A percentile compares a stretch with the other conserved stretches of the same genome.
Conservation (phyloP, 2,113 vertebrate genomes). For the Ophthalmotilapia sp. region DNA sequence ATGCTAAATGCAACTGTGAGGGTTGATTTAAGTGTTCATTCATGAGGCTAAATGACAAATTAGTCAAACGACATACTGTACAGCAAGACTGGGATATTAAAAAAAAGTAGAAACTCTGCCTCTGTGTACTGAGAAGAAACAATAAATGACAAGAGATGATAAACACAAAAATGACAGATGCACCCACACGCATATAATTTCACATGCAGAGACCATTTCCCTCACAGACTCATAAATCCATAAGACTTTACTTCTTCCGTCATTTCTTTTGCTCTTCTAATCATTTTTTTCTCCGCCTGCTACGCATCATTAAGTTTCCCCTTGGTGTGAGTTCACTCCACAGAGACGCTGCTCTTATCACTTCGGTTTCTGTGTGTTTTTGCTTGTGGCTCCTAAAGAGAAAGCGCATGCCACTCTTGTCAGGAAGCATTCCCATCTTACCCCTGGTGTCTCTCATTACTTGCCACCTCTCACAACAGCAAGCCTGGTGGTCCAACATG, state of each 20-base stretch:
- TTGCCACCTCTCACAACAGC: not conserved
- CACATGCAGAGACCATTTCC: not conserved
- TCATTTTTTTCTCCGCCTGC: not conserved
- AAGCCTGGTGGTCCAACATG: not conserved
- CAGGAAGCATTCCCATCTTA: not conserved
- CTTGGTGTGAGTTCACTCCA: not conserved
- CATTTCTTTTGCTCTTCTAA: not conserved
- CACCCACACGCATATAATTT: not conserved
- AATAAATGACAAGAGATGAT: not conserved
- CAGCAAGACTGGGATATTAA: not conserved
- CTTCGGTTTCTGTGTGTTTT: not conserved
- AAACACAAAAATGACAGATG: not conserved
- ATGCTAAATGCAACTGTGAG: not conserved
- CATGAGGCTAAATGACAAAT: not conserved
- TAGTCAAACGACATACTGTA: not conserved
- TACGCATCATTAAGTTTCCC: constrained; percentile 21
- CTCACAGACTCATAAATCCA: not conserved
- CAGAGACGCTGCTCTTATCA: not conserved
- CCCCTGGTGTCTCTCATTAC: not conserved
- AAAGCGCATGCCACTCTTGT: not conserved
- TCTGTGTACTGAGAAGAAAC: not conserved
- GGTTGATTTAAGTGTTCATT: not conserved
- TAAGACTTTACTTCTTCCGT: not conserved
- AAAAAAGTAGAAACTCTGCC: not conserved
- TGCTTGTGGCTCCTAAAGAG: not conserved